phyloP scores from a whole-genome alignment of 2,888 invertebrate genomes.

The Limnephilus rhombicus region DNA sequence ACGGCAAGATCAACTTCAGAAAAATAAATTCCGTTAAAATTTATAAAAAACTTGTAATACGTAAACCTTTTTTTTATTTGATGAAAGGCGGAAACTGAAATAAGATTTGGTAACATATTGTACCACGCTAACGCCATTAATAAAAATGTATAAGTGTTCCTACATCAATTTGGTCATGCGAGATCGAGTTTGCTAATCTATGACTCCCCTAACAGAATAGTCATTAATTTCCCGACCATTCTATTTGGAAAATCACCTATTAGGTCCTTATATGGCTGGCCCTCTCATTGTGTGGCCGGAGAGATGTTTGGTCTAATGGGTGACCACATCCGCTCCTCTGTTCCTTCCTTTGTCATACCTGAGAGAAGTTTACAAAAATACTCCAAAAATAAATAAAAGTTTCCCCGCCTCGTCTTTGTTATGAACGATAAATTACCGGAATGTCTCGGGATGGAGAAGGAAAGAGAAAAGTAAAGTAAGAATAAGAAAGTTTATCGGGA shows the following conservation, averaged over 20 bases:
- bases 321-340: neutral
- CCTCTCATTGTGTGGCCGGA: neutral
- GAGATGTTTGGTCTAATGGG: neutral
- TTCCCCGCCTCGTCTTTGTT: slow-evolving; percentile 24
- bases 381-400: slow-evolving; percentile 16
- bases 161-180: neutral
- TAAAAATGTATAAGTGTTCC: neutral
- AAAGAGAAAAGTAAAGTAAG: neutral
- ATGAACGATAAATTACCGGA: slow-evolving; percentile 35
- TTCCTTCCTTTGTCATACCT: slow-evolving; percentile 24
- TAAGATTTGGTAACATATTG: too few relatives aligned
- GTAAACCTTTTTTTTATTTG: too few relatives aligned
- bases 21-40: too few relatives aligned
- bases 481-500: slow-evolving; percentile 14
- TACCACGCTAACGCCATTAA: too few relatives aligned
- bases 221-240: neutral
- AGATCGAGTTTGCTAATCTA: neutral
- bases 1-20: too few relatives aligned
- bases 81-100: too few relatives aligned
- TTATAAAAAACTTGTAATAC: too few relatives aligned
- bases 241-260: neutral
- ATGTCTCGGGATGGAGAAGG: slow-evolving; percentile 19
- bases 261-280: neutral
- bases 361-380: slow-evolving; percentile 22
- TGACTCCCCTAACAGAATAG: neutral